Conservation (phyloP, 2,888 invertebrate species). For the Venusia cambrica region DNA sequence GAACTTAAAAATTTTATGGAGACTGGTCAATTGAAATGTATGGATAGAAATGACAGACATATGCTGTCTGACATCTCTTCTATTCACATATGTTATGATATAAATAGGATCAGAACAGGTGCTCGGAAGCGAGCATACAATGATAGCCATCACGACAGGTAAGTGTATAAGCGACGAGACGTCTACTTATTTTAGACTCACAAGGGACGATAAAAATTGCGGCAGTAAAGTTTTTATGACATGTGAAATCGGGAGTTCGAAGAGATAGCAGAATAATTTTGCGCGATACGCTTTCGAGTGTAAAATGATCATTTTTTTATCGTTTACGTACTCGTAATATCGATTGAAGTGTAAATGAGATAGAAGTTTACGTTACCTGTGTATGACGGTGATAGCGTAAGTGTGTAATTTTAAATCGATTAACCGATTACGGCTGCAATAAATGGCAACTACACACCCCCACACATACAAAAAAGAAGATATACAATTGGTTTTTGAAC, state of each 20-base stretch:
- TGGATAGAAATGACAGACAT: slow-evolving; percentile 39
- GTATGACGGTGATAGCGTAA: slow-evolving; percentile 15
- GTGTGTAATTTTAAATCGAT: slow-evolving; percentile 17
- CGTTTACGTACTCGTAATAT: slow-evolving; percentile 38
- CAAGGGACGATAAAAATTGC: slow-evolving; percentile 51
- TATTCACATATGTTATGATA: slow-evolving; percentile 45
- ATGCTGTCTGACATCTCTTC: slow-evolving; percentile 37
- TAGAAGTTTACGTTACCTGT: slow-evolving; percentile 14
- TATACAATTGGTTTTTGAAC: too few relatives aligned
- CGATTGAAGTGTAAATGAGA: slow-evolving; percentile 42
- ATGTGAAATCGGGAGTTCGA: slow-evolving; percentile 54
- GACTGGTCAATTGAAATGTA: slow-evolving; percentile 15
- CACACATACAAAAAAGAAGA: too few relatives aligned
- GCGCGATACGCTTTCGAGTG: slow-evolving; percentile 49
- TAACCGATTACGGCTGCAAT: slow-evolving; percentile 1
- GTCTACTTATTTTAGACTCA: slow-evolving; percentile 49
- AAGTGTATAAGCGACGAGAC: slow-evolving; percentile 40
- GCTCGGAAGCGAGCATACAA: slow-evolving; percentile 49
- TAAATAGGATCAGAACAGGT: slow-evolving; percentile 63
- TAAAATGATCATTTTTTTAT: slow-evolving; percentile 52
- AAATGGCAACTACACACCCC: too few relatives aligned
- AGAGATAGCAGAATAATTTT: slow-evolving; percentile 54
- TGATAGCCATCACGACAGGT: slow-evolving; percentile 45
- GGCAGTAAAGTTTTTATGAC: slow-evolving; percentile 56
- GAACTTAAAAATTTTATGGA: slow-evolving; percentile 11